These are phyloP conservation scores for Cistogaster globosa DNA, from an alignment of 2,888 invertebrate genomes.

Conservation along the genomic window DNA sequence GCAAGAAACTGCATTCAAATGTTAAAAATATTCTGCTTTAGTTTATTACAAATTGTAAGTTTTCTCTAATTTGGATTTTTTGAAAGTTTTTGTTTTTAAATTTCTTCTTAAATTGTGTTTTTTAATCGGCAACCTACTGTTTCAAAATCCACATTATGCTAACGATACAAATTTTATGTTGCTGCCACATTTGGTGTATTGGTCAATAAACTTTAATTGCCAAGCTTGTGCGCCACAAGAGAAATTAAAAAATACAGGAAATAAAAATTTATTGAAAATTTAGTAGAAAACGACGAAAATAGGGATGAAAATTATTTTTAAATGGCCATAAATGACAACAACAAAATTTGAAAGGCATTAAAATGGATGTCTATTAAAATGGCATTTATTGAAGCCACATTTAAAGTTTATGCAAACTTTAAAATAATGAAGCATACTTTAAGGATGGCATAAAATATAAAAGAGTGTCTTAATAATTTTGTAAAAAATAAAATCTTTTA, in stretches of 20 bases:
- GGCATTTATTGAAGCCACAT: background rate
- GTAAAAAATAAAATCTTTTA: too few species aligned
- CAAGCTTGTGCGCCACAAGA: conserved; percentile 2
- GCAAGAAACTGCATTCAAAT: background rate
- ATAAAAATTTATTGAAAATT: conserved; percentile 16
- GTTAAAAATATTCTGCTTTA: background rate
- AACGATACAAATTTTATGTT: conserved; percentile 38
- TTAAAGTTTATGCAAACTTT: too few species aligned
- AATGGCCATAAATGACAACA: conserved; percentile 27
- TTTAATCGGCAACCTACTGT: conserved; percentile 21
- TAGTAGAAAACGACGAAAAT: background rate
- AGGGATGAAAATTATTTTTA: conserved; percentile 42
- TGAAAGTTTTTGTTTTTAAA: too few species aligned
- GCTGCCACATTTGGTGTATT: conserved; percentile 38
- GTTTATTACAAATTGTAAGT: background rate
- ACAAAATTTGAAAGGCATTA: background rate
- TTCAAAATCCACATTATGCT: conserved; percentile 33
- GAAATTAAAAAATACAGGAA: background rate
- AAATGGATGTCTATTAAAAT: conserved; percentile 1
- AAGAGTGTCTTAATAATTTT: too few species aligned
- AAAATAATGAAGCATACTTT: too few species aligned
- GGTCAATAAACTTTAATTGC: conserved; percentile 57
- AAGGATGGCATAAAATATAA: too few species aligned
- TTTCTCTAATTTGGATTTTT: too few species aligned
- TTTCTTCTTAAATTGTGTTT: background rate